Evolutionary conservation across 2,888 invertebrate species (phyloP).

Genomic region (Balanococcus diminutus): DNA sequence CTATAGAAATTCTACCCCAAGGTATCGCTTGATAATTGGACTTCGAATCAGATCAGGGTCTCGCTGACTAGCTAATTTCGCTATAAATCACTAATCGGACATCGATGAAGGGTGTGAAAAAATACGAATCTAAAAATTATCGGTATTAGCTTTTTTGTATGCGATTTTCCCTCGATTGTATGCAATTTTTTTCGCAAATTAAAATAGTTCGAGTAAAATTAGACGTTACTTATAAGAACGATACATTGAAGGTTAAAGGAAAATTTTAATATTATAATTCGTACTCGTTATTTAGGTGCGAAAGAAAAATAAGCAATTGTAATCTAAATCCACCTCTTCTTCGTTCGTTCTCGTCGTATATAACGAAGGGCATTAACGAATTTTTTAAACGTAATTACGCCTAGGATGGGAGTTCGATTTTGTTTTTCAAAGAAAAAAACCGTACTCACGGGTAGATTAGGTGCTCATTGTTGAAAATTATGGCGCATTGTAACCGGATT

Average conservation of each 20-base stretch:
- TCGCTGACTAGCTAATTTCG: background rate
- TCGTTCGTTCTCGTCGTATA: background rate
- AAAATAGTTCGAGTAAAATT: background rate
- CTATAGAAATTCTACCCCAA: too few species aligned
- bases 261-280: slow-evolving; percentile 17
- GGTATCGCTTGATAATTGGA: background rate
- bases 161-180: too few species aligned
- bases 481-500: slow-evolving; percentile 25
- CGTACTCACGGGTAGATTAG: background rate
- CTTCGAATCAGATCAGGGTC: background rate
- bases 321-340: background rate
- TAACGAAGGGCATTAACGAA: background rate
- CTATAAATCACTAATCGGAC: background rate
- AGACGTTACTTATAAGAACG: background rate
- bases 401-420: background rate
- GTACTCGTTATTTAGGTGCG: background rate
- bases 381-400: background rate
- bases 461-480: background rate
- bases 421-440: background rate
- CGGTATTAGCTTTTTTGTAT: background rate
- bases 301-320: background rate
- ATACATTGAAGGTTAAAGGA: background rate
- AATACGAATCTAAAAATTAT: background rate
- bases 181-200: background rate
- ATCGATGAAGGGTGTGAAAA: background rate